Conservation (phyloP, 2,888 invertebrate species). For the Philereme vetulata region DNA sequence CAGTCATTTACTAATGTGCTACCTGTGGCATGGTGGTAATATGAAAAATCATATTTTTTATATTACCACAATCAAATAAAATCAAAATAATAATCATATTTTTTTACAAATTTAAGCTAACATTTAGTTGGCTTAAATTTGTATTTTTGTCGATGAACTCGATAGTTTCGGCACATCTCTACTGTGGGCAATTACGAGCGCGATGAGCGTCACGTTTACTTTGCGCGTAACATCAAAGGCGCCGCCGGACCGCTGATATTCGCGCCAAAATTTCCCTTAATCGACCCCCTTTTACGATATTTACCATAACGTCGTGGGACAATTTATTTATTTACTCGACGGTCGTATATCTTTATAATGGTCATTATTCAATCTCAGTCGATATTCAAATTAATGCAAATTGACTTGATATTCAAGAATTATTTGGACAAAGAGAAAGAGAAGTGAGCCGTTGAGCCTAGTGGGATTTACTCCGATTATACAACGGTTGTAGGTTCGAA, state of each 20-base stretch:
- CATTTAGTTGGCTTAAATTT: too few species aligned
- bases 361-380: conserved; percentile 26
- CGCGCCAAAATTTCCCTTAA: conserved; percentile 64
- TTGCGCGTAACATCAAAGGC: conserved; percentile 68
- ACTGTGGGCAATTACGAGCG: conserved; percentile 54
- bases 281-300: conserved; percentile 47
- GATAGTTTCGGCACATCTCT: conserved; percentile 43
- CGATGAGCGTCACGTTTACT: conserved; percentile 72
- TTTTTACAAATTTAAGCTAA: too few species aligned
- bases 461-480: too few species aligned
- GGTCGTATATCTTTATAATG: conserved; percentile 30
- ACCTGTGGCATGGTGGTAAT: too few species aligned
- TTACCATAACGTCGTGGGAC: conserved; percentile 35
- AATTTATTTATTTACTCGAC: conserved; percentile 36
- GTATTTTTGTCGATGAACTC: conserved; percentile 19
- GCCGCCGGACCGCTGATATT: conserved; percentile 54
- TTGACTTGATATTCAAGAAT: conserved; percentile 8
- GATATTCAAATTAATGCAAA: conserved; percentile 33
- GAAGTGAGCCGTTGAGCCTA: too few species aligned
- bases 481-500: too few species aligned
- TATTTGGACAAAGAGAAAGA: too few species aligned
- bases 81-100: too few species aligned
- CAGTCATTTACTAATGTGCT: too few species aligned
- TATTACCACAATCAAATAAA: too few species aligned
- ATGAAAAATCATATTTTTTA: conserved; percentile 8